phyloP scores from a whole-genome alignment of 2,113 vertebrate genomes.

The Grallaria varia region DNA sequence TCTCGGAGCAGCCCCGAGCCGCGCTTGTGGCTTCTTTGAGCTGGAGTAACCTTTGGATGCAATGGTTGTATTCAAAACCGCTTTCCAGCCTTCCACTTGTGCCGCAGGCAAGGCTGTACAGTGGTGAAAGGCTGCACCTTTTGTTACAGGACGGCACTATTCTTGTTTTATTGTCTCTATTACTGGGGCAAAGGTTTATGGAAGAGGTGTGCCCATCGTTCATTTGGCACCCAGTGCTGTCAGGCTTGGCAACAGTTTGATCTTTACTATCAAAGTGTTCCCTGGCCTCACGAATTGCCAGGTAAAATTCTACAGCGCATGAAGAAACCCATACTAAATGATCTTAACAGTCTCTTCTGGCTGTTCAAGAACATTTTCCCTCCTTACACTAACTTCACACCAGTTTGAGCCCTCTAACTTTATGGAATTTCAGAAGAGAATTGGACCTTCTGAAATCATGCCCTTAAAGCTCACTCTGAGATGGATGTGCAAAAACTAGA shows the following conservation, averaged over 20 bases:
- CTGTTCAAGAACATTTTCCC: background rate
- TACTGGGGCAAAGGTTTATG: background rate
- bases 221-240: background rate
- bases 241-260: background rate
- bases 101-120: background rate
- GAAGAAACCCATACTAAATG: background rate
- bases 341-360: background rate
- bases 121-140: background rate
- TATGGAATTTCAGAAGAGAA: background rate
- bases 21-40: background rate
- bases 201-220: background rate
- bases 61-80: background rate
- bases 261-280: conserved; percentile 1
- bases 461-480: background rate
- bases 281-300: background rate
- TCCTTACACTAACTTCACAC: background rate
- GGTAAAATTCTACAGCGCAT: background rate
- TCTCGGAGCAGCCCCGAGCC: background rate
- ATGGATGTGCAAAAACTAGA: background rate
- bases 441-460: background rate
- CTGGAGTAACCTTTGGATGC: background rate
- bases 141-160: background rate
- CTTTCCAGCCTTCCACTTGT: background rate
- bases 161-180: background rate
- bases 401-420: background rate